phyloP scores from a whole-genome alignment of 2,113 vertebrate genomes.

The Zeus faber region DNA sequence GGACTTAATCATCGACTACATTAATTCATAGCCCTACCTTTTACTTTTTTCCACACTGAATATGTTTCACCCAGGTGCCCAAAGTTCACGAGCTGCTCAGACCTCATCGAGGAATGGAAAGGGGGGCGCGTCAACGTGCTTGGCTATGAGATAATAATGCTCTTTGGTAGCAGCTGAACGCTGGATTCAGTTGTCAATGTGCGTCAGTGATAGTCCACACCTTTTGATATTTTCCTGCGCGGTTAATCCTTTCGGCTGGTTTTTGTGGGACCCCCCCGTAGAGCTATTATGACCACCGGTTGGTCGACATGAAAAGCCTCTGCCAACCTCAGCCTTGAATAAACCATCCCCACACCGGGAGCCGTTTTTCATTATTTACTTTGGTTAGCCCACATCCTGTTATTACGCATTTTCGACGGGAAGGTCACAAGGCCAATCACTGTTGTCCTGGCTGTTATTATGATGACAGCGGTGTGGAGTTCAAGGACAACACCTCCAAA shows the following conservation, averaged over 20 bases:
- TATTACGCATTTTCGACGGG: constrained; percentile 47
- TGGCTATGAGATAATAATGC: constrained; percentile 85
- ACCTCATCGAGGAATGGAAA: constrained; percentile 92
- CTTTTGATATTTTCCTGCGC: too few relatives aligned
- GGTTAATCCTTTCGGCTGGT: constrained; percentile 70
- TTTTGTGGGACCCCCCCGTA: constrained; percentile 81
- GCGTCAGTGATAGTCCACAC: background rate
- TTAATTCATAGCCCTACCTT: too few relatives aligned
- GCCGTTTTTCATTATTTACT: constrained; percentile 85
- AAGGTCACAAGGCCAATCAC: constrained; percentile 86
- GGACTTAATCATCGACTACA: too few relatives aligned
- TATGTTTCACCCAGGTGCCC: too few relatives aligned
- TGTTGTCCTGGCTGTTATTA: constrained; percentile 81
- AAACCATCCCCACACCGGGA: constrained; percentile 80
- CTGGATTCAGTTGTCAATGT: too few relatives aligned
- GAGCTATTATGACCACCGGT: constrained; percentile 79
- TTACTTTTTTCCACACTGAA: too few relatives aligned
- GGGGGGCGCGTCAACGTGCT: constrained; percentile 91
- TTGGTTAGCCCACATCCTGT: constrained; percentile 71
- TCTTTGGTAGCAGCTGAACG: constrained; percentile 77
- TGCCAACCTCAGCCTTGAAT: constrained; percentile 81
- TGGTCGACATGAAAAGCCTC: constrained; percentile 87
- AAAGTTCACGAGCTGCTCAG: constrained; percentile 80
- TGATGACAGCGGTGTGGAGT: constrained; percentile 74
- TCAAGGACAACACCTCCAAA: constrained; percentile 74